phyloP scores from a whole-genome alignment of 1,140 invertebrate species.

The Drosophila sechellia region DNA sequence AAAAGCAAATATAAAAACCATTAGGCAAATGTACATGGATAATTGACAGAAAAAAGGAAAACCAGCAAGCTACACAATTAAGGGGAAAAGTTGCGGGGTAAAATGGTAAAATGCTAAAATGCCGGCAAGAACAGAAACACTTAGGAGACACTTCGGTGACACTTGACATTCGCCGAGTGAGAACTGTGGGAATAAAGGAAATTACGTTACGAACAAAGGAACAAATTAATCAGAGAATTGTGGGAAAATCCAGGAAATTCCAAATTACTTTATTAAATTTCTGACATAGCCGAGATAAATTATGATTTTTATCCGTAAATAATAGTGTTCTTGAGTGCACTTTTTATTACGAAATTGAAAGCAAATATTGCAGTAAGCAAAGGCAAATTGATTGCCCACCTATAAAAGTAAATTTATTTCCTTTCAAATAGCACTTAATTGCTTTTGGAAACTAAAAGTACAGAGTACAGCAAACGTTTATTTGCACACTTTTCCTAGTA shows the following conservation, averaged over 20 bases:
- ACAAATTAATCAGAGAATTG: background rate
- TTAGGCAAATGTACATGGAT: conserved; percentile 43
- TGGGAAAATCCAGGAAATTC: background rate
- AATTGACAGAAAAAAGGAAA: conserved; percentile 39
- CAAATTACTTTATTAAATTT: background rate
- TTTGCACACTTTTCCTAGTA: background rate
- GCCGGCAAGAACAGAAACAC: conserved; percentile 10
- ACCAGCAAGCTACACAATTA: conserved; percentile 24
- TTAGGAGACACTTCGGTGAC: conserved; percentile 29
- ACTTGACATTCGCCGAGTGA: conserved; percentile 21
- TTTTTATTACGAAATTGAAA: too few species aligned
- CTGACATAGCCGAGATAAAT: background rate
- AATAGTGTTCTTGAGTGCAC: too few species aligned
- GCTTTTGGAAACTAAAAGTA: too few species aligned
- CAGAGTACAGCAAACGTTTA: background rate
- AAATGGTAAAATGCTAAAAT: background rate
- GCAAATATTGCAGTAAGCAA: too few species aligned
- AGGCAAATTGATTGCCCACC: too few species aligned
- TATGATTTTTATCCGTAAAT: too few species aligned
- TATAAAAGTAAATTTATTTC: too few species aligned
- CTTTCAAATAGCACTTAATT: too few species aligned
- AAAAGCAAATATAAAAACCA: conserved; percentile 40
- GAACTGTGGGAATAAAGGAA: conserved; percentile 24
- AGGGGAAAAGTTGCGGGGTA: conserved; percentile 9
- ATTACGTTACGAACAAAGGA: conserved; percentile 10